Conservation (phyloP, 2,113 vertebrate genomes). For the Eulacestoma nigropectus region DNA sequence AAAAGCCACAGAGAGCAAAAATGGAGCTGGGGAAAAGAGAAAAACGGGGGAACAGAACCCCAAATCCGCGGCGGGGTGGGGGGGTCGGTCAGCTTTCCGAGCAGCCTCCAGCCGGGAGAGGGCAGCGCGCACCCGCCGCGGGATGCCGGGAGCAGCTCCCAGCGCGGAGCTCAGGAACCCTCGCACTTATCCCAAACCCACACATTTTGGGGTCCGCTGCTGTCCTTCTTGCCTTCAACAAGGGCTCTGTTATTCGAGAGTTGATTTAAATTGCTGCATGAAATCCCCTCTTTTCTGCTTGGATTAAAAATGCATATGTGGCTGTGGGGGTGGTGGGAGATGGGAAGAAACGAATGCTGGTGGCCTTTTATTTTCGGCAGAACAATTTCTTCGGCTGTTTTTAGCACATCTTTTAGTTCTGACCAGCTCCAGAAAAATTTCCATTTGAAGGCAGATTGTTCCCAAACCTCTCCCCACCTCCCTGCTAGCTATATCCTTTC, state of each 20-base stretch:
- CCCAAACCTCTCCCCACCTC: not conserved
- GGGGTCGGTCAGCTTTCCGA: fast-evolving
- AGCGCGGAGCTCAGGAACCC: fast-evolving
- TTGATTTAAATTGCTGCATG: not conserved
- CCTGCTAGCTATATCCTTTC: not conserved
- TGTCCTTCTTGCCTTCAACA: not conserved
- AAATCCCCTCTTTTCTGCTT: not conserved
- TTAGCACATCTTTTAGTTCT: not conserved
- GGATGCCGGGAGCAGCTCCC: not conserved
- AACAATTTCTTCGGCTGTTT: not conserved
- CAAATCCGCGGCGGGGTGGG: fast-evolving
- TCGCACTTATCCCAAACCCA: fast-evolving
- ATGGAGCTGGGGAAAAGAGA: fast-evolving
- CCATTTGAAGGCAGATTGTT: not conserved
- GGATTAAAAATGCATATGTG: not conserved
- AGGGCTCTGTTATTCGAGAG: not conserved
- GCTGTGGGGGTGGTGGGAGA: not conserved
- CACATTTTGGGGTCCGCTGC: not conserved
- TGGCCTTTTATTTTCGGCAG: not conserved
- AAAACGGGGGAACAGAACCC: not conserved
- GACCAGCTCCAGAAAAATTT: not conserved
- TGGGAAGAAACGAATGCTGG: not conserved
- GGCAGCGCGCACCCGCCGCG: not conserved
- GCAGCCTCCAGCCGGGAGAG: not conserved
- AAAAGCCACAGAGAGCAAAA: not conserved